Base-by-base conservation (phyloP, 2,113 vertebrate species). In the Rousettus leschenaultii region DNA sequence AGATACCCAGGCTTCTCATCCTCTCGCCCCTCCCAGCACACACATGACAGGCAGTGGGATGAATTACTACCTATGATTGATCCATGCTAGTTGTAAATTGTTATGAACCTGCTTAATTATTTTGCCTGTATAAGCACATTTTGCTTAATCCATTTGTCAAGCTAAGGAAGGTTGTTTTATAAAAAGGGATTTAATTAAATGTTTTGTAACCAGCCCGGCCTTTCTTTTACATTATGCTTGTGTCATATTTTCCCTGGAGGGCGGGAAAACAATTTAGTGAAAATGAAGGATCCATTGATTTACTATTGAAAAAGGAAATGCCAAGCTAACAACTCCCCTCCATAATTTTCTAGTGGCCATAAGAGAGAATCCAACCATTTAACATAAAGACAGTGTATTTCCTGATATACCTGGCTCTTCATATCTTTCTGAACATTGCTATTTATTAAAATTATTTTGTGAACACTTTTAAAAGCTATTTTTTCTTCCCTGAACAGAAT, bases 251-350 rank as follows among this genome's bases (percentile, higher is more conserved):
- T 96, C 97, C 96, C 97, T 90, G 88, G 94, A 97, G 96, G 91
- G 75, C 96, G 96, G 78, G 91, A 96, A 98, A 98, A 98, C 94
- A 97, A 96, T 98, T 98, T 96, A 90, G 91, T 73, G 75, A 84
- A 98, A 97, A 94, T 85, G 92, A 98, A 98, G 68, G 86, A 97
- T 95, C 96, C 97, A 94, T 96, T 97, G 98, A 97, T 98, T 98
- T 98, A 95, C 96, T 96, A 80, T 73, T 97, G 97, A 95, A 92
- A 98, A 98, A 96, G 7, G 21, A 89, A 98, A 97, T 87, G 89
- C 74, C 97, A 93, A 70, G 90, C 73, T 95, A 73, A 96, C 66
- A 30, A 74, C 93, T 48, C 95, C 97, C 45, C 95, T 70, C 86
- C 92, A 79, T 96, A 98, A 96, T 98, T 98, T 97, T 95, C 16